A percentile compares a stretch with the other conserved stretches of the same genome.
phyloP scores from a whole-genome alignment of 2,113 vertebrate species.

The Tauraco erythrolophus region DNA sequence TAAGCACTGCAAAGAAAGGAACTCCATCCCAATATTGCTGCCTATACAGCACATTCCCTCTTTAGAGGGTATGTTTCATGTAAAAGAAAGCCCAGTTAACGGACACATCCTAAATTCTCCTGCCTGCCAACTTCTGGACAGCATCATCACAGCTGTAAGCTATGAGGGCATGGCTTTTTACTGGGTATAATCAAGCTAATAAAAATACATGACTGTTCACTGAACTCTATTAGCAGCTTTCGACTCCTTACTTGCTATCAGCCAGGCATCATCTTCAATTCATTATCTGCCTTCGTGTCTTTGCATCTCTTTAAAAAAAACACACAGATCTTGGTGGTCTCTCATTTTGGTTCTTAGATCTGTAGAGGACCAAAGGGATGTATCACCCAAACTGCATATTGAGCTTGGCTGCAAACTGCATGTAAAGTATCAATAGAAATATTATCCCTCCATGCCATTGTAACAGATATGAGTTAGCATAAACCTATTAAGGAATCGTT shows the following conservation, averaged over 20 bases:
- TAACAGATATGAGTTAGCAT: not conserved
- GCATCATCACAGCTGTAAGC: not conserved
- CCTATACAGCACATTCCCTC: not conserved
- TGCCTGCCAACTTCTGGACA: not conserved
- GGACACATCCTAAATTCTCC: not conserved
- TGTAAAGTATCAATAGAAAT: not conserved
- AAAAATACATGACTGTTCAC: not conserved
- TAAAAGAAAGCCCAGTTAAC: not conserved
- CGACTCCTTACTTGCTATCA: not conserved
- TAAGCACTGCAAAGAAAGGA: not conserved
- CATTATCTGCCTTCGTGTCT: fast-evolving
- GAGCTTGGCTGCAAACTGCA: not conserved
- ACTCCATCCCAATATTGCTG: not conserved
- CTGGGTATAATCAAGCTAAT: not conserved
- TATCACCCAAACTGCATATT: not conserved
- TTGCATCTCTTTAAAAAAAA: not conserved
- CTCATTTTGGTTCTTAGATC: not conserved
- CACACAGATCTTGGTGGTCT: not conserved
- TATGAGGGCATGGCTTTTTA: not conserved
- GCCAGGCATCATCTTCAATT: not conserved
- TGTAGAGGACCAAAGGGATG: not conserved
- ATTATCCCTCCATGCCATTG: not conserved
- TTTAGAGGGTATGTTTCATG: not conserved
- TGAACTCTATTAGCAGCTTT: not conserved
- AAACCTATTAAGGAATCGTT: not conserved